Conservation (phyloP, 2,888 invertebrate species). For the Sinohyriopsis cumingii region DNA sequence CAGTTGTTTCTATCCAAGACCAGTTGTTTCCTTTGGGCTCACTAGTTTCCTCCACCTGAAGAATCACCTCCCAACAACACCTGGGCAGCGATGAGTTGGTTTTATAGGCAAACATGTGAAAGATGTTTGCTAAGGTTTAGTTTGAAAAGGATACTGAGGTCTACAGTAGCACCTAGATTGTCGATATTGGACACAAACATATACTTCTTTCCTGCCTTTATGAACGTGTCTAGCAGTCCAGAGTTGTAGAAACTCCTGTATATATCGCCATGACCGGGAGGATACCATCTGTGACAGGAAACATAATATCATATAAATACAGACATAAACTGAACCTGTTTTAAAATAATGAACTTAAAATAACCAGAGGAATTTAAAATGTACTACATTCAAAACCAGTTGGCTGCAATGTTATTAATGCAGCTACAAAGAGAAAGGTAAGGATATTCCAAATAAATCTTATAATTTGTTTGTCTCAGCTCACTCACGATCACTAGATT, state of each 20-base stretch:
- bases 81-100: too few species aligned
- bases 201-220: conserved; percentile 89
- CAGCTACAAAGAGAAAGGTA: too few species aligned
- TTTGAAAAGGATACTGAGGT: conserved; percentile 84
- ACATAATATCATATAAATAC: neutral
- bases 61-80: too few species aligned
- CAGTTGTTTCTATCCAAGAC: too few species aligned
- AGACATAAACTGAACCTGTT: neutral
- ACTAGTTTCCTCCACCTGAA: too few species aligned
- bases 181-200: conserved; percentile 99
- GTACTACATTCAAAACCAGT: too few species aligned
- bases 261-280: conserved; percentile 99
- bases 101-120: neutral
- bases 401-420: too few species aligned
- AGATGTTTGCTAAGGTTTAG: neutral
- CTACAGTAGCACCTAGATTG: conserved; percentile 98
- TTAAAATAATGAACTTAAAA: neutral
- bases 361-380: too few species aligned
- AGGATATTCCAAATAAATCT: too few species aligned
- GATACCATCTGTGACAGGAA: conserved; percentile 85
- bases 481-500: too few species aligned
- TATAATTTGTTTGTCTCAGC: too few species aligned
- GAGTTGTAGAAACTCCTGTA: conserved; percentile 95
- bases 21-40: too few species aligned
- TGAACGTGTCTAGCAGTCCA: conserved; percentile 90